Evolutionary conservation across 2,113 vertebrate genomes (phyloP).

Genomic region (Piprites chloris): DNA sequence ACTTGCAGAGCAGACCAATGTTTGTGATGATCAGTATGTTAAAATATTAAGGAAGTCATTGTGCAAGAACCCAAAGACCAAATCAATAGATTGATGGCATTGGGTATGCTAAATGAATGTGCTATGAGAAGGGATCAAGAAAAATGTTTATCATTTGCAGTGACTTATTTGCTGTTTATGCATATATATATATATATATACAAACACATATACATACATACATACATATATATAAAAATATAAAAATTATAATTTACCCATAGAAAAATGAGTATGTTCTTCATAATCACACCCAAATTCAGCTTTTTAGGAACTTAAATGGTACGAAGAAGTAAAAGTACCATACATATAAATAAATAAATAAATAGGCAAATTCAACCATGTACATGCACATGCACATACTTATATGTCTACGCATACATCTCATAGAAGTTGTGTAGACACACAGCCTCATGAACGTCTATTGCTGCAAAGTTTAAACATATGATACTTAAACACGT

Average conservation of each 20-base stretch:
- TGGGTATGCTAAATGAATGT: neutral
- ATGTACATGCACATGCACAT: rapidly evolving
- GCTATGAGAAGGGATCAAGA: neutral
- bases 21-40: neutral
- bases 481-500: neutral
- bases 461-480: neutral
- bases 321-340: neutral
- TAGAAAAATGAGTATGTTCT: neutral
- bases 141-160: neutral
- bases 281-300: neutral
- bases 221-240: rapidly evolving
- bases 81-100: neutral
- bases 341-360: neutral
- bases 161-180: neutral
- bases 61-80: neutral
- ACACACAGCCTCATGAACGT: neutral
- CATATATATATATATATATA: neutral
- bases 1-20: neutral
- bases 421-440: neutral
- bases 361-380: neutral
- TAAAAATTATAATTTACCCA: neutral
- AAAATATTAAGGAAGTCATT: neutral
- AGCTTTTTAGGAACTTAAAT: neutral
- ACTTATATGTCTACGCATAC: neutral
- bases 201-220: neutral